Evolutionary conservation across 1,140 invertebrate genomes (phyloP), one percentile per base, ranked within the genome.

Genomic region (Ectropis grisescens): DNA sequence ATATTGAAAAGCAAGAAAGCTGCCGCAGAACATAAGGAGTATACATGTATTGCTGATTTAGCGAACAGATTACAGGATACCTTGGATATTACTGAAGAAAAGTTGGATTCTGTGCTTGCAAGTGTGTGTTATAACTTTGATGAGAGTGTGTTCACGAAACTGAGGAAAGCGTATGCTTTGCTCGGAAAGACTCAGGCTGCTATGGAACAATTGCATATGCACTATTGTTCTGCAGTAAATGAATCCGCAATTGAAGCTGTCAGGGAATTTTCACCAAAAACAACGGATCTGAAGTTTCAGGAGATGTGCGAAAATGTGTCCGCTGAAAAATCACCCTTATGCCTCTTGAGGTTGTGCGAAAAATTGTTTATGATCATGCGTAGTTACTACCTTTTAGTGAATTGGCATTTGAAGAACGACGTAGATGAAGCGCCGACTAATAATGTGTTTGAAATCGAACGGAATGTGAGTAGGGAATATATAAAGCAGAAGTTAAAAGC

Each of bases 131-230:
- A 86, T 7, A 85, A 89, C 47, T 95, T 95, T 59, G 89, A 94
- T 53, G 80, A 84, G 11, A 78, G 85, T 2, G 86, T 87, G 0
- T 96, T 95, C 61, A 82, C 84, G 1, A 91, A 95, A 46, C 79
- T 98, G 2, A 92, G 95, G 61, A 87, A 86, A 48, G 96, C 97
- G 0, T 98, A 97, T 56, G 86, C 86, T 11, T 71, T 95, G 2
- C 69, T 97, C 1, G 93, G 93, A 3, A 96, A 95, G 80, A 93
- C 90, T 0, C 88, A 97, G 71, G 91, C 90, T 2, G 93, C 95
- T 0, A 93, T 98, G 86, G 96, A 99, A 82, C 95, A 98, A 68
- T 68, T 98, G 14, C 90, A 94, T 42, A 97, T 99, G 89, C 95
- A 98, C 74, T 97, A 96, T 70, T 93, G 94, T 0, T 96, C 93